A percentile compares a stretch with the other conserved stretches of the same genome.
phyloP scores from a whole-genome alignment of 2,888 invertebrate species.

The Sinodicranocentrus sp. region DNA sequence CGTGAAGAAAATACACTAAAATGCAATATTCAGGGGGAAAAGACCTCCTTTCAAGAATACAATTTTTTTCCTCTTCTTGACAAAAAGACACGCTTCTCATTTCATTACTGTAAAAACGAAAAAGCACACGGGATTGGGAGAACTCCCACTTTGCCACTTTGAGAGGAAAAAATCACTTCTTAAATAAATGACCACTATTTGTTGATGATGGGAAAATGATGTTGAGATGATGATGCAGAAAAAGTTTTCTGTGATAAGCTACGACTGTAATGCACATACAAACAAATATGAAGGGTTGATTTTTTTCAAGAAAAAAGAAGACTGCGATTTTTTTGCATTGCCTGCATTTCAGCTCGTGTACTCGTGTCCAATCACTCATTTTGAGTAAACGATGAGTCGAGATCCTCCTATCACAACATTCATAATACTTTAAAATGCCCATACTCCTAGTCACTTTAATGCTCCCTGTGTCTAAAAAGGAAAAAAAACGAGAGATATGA shows the following conservation, averaged over 20 bases:
- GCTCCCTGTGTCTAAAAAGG: conserved; percentile 9
- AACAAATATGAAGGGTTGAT: background rate
- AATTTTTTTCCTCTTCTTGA: conserved; percentile 1
- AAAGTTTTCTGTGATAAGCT: too few relatives aligned
- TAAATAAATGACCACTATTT: conserved; percentile 29
- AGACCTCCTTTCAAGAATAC: conserved; percentile 13
- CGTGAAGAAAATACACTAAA: background rate
- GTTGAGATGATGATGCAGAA: conserved; percentile 19
- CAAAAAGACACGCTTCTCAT: conserved; percentile 35
- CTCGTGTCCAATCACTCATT: conserved; percentile 65
- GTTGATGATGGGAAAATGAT: conserved; percentile 30
- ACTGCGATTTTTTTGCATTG: background rate
- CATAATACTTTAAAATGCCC: background rate
- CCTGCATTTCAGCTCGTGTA: conserved; percentile 45
- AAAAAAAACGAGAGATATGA: background rate
- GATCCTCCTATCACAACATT: conserved; percentile 63
- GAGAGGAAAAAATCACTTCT: background rate
- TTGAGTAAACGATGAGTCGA: conserved; percentile 64
- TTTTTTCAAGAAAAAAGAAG: conserved; percentile 1
- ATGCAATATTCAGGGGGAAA: background rate
- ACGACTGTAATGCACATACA: too few relatives aligned
- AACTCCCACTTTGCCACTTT: conserved; percentile 39
- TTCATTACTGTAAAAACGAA: conserved; percentile 17
- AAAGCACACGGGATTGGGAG: background rate
- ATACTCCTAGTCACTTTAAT: background rate